Evolutionary conservation across 2,113 vertebrate genomes (phyloP).

Genomic region (Phocoena phocoena): DNA sequence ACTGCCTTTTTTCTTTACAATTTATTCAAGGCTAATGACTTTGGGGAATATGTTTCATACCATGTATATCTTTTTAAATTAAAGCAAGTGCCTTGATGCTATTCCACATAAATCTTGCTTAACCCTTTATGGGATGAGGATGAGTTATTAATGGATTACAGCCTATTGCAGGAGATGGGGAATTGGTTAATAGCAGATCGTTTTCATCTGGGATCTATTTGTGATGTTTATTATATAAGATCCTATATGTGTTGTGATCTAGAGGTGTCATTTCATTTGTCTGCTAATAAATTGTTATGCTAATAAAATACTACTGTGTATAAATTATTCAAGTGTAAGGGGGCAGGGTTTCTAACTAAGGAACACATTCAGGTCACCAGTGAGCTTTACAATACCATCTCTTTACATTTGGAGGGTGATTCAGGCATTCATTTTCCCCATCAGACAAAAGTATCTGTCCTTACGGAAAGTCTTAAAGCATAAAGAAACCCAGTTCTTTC

Average conservation of each 20-base stretch:
- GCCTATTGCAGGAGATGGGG: neutral
- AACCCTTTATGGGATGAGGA: neutral
- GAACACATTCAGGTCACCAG: neutral
- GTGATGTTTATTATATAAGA: constrained; percentile 28
- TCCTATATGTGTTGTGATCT: neutral
- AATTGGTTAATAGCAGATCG: neutral
- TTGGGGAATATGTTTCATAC: constrained; percentile 33
- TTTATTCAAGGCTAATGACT: neutral
- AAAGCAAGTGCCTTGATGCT: constrained; percentile 57
- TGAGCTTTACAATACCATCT: constrained; percentile 22
- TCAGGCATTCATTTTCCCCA: neutral
- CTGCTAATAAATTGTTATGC: constrained; percentile 68
- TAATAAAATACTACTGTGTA: constrained; percentile 45
- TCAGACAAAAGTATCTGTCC: neutral
- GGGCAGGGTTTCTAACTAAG: neutral
- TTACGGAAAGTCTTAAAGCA: neutral
- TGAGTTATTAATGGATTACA: neutral
- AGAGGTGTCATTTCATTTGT: constrained; percentile 46
- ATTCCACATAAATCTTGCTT: neutral
- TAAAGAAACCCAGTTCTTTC: neutral
- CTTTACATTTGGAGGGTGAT: neutral
- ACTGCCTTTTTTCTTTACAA: neutral
- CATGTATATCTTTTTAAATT: constrained; percentile 29
- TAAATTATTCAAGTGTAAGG: constrained; percentile 49
- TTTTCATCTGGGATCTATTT: constrained; percentile 31